Conservation (phyloP, 2,888 invertebrate genomes). For the Xestia ashworthii region DNA sequence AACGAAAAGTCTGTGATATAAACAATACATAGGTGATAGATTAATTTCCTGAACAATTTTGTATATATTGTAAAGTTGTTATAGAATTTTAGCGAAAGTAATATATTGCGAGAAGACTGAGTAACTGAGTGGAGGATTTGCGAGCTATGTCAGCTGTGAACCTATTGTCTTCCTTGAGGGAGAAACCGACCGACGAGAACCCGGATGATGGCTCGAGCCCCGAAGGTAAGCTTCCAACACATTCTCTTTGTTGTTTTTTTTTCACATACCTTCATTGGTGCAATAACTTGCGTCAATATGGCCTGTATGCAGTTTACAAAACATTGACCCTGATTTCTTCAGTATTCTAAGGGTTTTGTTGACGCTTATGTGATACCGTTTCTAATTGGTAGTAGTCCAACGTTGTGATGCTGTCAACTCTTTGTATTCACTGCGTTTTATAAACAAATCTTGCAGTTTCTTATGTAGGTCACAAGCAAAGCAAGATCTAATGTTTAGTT, state of each 20-base stretch:
- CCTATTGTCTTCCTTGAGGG: conserved; percentile 88
- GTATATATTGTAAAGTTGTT: conserved; percentile 90
- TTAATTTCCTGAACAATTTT: conserved; percentile 89
- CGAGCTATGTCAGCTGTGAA: conserved; percentile 90
- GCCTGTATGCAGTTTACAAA: conserved; percentile 57
- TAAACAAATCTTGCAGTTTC: conserved; percentile 45
- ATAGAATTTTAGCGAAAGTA: conserved; percentile 88
- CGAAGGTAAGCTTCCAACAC: conserved; percentile 79
- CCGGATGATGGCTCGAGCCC: conserved; percentile 84
- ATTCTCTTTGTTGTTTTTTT: conserved; percentile 16
- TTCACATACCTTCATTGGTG: conserved; percentile 40
- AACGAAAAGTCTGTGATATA: conserved; percentile 92
- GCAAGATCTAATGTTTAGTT: conserved; percentile 7
- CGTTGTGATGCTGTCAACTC: conserved; percentile 5
- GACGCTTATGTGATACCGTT: conserved; percentile 24
- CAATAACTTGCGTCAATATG: conserved; percentile 33
- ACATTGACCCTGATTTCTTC: conserved; percentile 67
- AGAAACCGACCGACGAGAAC: conserved; percentile 87
- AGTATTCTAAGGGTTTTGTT: conserved; percentile 36
- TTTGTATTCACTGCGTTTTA: conserved; percentile 15
- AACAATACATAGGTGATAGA: conserved; percentile 90
- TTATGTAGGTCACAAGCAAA: conserved; percentile 57
- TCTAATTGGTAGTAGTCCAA: conserved; percentile 9
- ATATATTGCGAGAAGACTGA: conserved; percentile 90
- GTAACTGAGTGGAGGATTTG: conserved; percentile 84